Conservation (phyloP, 2,113 vertebrate genomes). For the Oncorhynchus keta region DNA sequence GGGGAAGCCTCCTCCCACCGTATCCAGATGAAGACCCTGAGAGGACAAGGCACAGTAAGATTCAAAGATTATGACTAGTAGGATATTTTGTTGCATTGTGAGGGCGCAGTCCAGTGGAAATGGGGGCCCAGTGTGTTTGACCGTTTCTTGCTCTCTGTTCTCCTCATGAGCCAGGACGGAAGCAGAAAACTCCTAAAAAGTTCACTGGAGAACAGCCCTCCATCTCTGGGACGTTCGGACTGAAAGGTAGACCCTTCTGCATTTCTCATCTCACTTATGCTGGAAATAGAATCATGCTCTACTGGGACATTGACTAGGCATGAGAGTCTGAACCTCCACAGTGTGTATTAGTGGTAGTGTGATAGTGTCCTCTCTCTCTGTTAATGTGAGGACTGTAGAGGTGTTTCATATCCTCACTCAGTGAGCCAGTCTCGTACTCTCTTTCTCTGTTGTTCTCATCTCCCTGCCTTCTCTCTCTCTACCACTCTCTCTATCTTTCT, state of each 20-base stretch:
- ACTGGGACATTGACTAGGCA: neutral
- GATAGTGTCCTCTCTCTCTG: constrained; percentile 33
- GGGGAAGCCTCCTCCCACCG: constrained; percentile 64
- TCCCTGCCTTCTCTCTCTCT: no score
- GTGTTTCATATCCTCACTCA: constrained; percentile 49
- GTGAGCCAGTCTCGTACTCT: constrained; percentile 29
- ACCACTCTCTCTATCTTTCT: no score
- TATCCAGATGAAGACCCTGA: constrained; percentile 87
- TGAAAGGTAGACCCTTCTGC: constrained; percentile 83
- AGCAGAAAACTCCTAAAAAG: constrained; percentile 99
- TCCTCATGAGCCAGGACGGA: constrained; percentile 92
- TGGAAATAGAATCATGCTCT: neutral
- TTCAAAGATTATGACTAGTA: constrained; percentile 2
- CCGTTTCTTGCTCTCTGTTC: constrained; percentile 66
- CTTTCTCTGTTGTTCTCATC: no score
- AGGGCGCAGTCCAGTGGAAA: no score
- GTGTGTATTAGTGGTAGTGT: constrained; percentile 31
- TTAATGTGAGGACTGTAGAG: constrained; percentile 42
- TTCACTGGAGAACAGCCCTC: constrained; percentile 98
- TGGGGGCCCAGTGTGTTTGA: constrained; percentile 63
- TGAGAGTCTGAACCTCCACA: constrained; percentile 18
- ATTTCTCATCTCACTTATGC: neutral
- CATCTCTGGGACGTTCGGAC: constrained; percentile 93
- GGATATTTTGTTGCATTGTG: neutral
- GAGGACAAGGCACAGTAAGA: constrained; percentile 96